These are phyloP conservation scores for Eudemis profundana DNA, from an alignment of 2,888 invertebrate species.

Conservation along the genomic window DNA sequence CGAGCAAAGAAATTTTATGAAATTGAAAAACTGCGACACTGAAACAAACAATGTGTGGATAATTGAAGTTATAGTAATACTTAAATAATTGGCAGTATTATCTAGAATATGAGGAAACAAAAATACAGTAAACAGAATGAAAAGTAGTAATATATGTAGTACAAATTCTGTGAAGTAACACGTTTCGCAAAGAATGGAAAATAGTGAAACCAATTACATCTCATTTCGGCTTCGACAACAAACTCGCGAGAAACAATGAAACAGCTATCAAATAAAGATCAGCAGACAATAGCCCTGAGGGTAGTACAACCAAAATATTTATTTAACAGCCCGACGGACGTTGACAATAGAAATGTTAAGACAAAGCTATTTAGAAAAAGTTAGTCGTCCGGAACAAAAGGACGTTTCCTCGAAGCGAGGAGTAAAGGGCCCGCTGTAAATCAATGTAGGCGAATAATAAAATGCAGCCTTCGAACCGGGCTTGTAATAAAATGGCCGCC, in stretches of 20 bases:
- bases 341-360: conserved; percentile 73
- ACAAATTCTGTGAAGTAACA: background rate
- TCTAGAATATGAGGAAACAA: no score
- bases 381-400: conserved; percentile 72
- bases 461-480: conserved; percentile 55
- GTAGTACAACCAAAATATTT: conserved; percentile 74
- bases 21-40: no score
- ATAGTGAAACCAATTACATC: conserved; percentile 28
- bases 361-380: conserved; percentile 77
- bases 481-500: conserved; percentile 42
- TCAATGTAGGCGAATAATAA: conserved; percentile 70
- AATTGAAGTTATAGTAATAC: no score
- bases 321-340: conserved; percentile 68
- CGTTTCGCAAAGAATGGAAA: conserved; percentile 1
- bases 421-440: conserved; percentile 65
- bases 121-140: background rate
- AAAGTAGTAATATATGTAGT: background rate
- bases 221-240: conserved; percentile 21
- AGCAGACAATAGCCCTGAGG: conserved; percentile 63
- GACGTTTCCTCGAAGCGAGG: conserved; percentile 70
- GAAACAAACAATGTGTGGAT: no score
- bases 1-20: no score
- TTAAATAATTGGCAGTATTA: no score
- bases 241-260: conserved; percentile 35
- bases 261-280: conserved; percentile 38